phyloP scores from a whole-genome alignment of 2,888 invertebrate species.

The Phortica okadai region DNA sequence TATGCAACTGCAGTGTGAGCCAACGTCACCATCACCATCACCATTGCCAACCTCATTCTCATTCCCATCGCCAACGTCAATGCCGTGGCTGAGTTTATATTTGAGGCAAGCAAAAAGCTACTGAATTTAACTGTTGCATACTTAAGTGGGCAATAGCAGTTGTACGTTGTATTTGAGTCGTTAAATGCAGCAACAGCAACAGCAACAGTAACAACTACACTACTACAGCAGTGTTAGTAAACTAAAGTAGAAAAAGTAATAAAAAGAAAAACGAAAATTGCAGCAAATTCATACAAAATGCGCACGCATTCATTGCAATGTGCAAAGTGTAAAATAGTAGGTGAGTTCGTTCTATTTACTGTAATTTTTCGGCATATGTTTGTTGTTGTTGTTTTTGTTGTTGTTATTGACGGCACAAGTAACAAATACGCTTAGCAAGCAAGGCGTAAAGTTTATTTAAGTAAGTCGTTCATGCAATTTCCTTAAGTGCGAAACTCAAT shows the following conservation, averaged over 20 bases:
- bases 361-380: neutral
- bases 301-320: constrained; percentile 51
- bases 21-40: no score
- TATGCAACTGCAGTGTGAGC: constrained; percentile 24
- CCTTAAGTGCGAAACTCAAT: neutral
- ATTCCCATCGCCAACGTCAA: no score
- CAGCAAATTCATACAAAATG: constrained; percentile 67
- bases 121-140: constrained; percentile 29
- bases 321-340: constrained; percentile 42
- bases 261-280: neutral
- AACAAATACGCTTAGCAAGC: neutral
- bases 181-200: constrained; percentile 51
- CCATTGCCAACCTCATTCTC: no score
- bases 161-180: constrained; percentile 39
- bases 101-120: neutral
- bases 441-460: neutral
- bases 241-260: neutral
- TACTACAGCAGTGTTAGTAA: neutral
- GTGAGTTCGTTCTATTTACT: neutral
- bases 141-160: constrained; percentile 27
- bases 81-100: neutral
- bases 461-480: neutral
- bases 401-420: neutral
- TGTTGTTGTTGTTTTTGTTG: neutral
- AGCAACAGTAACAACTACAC: neutral